Conservation (phyloP, 2,113 vertebrate genomes). For the Megatriorchis doriae region DNA sequence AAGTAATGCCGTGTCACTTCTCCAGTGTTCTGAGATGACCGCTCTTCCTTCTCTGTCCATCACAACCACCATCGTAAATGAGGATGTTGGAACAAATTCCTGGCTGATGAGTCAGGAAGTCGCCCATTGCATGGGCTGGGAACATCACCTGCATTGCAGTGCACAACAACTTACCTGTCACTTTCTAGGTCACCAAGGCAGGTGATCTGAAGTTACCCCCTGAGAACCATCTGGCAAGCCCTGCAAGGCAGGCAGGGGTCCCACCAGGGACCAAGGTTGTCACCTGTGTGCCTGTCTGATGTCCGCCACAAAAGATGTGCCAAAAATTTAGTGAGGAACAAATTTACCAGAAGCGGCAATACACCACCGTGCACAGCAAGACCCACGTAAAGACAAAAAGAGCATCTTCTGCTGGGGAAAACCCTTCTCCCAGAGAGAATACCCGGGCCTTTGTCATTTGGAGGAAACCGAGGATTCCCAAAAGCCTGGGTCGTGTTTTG, state of each 20-base stretch:
- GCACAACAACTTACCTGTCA: neutral
- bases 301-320: neutral
- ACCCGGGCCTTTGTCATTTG: neutral
- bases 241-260: neutral
- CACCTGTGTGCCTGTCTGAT: accelerated
- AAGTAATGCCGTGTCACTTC: neutral
- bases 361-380: accelerated
- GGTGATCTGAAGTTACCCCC: neutral
- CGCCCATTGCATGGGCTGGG: neutral
- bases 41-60: neutral
- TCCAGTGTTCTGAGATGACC: neutral
- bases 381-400: neutral
- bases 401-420: neutral
- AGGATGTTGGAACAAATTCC: neutral
- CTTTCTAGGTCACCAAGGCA: neutral
- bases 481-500: neutral
- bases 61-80: neutral
- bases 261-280: neutral
- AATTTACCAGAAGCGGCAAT: neutral
- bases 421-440: neutral
- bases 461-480: neutral
- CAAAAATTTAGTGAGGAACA: accelerated
- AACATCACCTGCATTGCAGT: neutral
- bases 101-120: neutral
- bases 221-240: neutral